Conservation (phyloP, 2,888 invertebrate genomes). For the Noctua comes region DNA sequence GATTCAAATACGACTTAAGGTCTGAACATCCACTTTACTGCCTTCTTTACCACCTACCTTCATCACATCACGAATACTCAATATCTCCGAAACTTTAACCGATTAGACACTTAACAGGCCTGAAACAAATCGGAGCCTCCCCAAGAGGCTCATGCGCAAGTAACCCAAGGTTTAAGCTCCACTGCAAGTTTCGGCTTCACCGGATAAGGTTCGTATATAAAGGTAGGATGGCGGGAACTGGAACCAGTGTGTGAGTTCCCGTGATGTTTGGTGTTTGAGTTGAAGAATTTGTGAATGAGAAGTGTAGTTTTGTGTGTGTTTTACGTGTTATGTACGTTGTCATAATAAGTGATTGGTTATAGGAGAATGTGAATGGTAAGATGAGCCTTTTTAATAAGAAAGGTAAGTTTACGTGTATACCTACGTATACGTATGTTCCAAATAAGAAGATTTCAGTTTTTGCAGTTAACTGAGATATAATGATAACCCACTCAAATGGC, state of each 20-base stretch:
- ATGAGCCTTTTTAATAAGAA: neutral
- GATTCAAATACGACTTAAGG: neutral
- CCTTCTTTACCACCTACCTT: neutral
- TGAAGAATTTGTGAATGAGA: neutral
- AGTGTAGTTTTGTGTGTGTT: conserved; percentile 8
- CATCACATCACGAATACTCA: neutral
- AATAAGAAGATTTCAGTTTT: neutral
- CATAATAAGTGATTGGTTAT: neutral
- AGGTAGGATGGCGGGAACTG: conserved; percentile 59
- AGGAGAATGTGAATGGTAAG: neutral
- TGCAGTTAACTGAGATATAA: neutral
- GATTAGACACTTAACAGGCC: conserved; percentile 37
- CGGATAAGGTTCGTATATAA: conserved; percentile 76
- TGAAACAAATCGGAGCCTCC: conserved; percentile 40
- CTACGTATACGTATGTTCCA: too few relatives aligned
- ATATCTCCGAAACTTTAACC: conserved; percentile 16
- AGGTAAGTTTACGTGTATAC: neutral
- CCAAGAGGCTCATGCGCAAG: conserved; percentile 70
- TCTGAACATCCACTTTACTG: neutral
- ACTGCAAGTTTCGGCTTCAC: conserved; percentile 78
- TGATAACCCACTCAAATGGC: too few relatives aligned
- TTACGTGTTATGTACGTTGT: neutral
- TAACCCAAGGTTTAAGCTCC: conserved; percentile 72
- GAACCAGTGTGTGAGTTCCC: conserved; percentile 71
- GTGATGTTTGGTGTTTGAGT: conserved; percentile 61